Evolutionary conservation across 2,113 vertebrate species (phyloP).

Genomic region (Nycticryphes semicollaris): DNA sequence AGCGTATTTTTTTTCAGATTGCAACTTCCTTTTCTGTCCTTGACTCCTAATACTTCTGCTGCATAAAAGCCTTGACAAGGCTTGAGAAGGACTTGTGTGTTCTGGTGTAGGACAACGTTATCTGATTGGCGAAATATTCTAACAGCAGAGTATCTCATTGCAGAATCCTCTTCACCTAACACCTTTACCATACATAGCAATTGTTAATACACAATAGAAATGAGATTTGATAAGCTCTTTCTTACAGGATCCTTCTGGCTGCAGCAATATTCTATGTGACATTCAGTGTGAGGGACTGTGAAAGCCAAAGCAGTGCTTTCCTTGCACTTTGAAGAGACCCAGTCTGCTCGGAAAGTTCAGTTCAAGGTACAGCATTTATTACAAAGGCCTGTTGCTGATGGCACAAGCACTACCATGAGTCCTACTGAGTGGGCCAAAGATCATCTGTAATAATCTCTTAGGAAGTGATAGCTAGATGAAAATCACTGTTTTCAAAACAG

Average conservation of each 20-base stretch:
- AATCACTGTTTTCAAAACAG: slow-evolving; percentile 30
- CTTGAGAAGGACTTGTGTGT: not conserved
- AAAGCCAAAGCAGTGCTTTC: not conserved
- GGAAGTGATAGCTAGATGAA: not conserved
- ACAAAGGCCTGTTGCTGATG: not conserved
- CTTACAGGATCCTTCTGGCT: not conserved
- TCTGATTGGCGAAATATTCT: not conserved
- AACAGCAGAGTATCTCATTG: not conserved
- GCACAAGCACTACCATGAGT: not conserved
- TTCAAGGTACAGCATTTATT: not conserved
- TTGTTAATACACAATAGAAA: not conserved
- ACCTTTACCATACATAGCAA: not conserved
- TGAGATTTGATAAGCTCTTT: not conserved
- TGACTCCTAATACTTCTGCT: not conserved
- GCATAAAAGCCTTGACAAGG: not conserved
- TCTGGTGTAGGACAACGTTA: not conserved
- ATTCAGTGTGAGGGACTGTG: not conserved
- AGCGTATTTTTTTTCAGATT: not conserved
- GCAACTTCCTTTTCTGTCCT: not conserved
- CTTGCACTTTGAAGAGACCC: not conserved
- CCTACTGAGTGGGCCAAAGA: not conserved
- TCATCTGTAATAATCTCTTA: not conserved
- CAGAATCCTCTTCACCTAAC: not conserved
- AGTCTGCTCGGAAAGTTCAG: not conserved
- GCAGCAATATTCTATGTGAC: not conserved